phyloP scores from a whole-genome alignment of 2,888 invertebrate species.

The Sinohyriopsis cumingii region DNA sequence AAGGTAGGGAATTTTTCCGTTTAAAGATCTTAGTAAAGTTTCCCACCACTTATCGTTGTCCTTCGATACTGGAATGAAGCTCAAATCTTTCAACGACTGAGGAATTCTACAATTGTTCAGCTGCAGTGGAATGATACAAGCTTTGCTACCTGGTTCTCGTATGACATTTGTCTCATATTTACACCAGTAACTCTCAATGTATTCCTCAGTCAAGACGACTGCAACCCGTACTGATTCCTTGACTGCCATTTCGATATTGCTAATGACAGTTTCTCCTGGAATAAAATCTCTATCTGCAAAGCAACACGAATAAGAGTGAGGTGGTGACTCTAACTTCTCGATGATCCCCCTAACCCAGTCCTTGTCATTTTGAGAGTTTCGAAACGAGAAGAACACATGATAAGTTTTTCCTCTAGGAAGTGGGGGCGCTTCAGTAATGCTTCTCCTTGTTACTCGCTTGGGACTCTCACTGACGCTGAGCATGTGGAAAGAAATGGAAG shows the following conservation, averaged over 20 bases:
- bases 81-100: no score
- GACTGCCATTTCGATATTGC: conserved; percentile 15
- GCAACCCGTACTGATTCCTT: conserved; percentile 14
- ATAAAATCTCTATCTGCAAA: conserved; percentile 18
- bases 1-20: no score
- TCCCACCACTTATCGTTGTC: no score
- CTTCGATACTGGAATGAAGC: no score
- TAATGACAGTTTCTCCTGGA: conserved; percentile 12
- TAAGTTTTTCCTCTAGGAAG: conserved; percentile 19
- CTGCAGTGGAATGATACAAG: no score
- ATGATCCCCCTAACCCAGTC: conserved; percentile 22
- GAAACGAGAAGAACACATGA: conserved; percentile 23
- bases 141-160: no score
- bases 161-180: neutral
- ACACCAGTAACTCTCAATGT: conserved; percentile 18
- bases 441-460: no score
- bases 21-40: no score
- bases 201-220: conserved; percentile 17
- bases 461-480: no score
- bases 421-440: conserved; percentile 17
- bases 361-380: conserved; percentile 15
- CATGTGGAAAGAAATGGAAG: no score
- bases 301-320: conserved; percentile 20
- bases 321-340: conserved; percentile 11
- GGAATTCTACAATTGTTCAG: no score